phyloP scores from a whole-genome alignment of 2,888 invertebrate genomes.

The Hanleya hanleyi region DNA sequence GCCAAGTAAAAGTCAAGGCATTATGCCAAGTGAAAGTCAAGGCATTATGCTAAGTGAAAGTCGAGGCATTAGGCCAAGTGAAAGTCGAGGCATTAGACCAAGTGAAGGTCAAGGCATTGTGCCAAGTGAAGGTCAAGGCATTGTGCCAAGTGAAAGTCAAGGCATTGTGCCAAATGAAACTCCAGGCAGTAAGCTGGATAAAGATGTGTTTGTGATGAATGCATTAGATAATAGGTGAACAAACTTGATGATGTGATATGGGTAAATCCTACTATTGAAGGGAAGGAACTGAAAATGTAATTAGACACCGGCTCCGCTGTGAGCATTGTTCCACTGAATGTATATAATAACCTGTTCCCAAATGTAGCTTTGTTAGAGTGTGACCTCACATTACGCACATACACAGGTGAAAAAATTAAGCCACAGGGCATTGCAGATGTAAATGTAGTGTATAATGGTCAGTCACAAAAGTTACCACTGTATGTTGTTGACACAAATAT shows the following conservation, averaged over 20 bases:
- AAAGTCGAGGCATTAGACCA: too few relatives aligned
- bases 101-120: too few relatives aligned
- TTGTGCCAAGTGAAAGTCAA: too few relatives aligned
- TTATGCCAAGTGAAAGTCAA: too few relatives aligned
- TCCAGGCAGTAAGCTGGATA: too few relatives aligned
- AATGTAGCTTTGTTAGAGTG: background rate
- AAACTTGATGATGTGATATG: background rate
- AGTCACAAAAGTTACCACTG: background rate
- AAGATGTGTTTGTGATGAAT: too few relatives aligned
- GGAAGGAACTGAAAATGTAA: constrained; percentile 30
- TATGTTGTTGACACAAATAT: constrained; percentile 11
- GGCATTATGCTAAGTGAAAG: too few relatives aligned
- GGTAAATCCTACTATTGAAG: background rate
- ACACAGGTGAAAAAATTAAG: background rate
- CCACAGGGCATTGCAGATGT: background rate
- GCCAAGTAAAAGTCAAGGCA: too few relatives aligned
- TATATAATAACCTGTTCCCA: background rate
- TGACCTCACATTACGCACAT: background rate
- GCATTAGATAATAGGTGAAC: too few relatives aligned
- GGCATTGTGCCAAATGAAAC: too few relatives aligned
- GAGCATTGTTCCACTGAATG: background rate
- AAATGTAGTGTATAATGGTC: background rate
- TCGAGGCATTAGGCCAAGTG: too few relatives aligned
- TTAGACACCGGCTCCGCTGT: constrained; percentile 25
- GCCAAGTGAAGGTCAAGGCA: too few relatives aligned